phyloP scores from a whole-genome alignment of 2,113 vertebrate genomes.

The Ammodytes marinus region DNA sequence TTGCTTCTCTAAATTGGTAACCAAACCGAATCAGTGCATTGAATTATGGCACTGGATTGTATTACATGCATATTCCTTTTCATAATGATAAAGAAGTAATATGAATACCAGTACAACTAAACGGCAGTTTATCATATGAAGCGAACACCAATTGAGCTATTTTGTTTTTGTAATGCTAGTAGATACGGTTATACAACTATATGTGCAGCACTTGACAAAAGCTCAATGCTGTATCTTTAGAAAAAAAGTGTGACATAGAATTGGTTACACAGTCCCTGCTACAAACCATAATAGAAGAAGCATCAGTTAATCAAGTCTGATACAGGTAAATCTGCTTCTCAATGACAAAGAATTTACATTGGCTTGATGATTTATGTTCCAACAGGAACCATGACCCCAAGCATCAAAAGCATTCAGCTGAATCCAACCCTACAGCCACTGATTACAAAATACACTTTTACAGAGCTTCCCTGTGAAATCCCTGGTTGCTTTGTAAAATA shows the following conservation, averaged over 20 bases:
- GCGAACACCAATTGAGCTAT: slow-evolving; percentile 17
- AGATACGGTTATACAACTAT: slow-evolving; percentile 24
- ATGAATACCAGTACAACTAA: slow-evolving; percentile 18
- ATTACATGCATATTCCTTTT: slow-evolving; percentile 48
- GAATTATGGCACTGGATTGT: slow-evolving; percentile 58
- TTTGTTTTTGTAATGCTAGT: slow-evolving; percentile 8
- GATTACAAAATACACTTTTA: slow-evolving; percentile 30
- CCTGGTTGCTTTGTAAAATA: slow-evolving; percentile 32
- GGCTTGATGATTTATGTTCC: slow-evolving; percentile 44
- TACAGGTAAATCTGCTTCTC: slow-evolving; percentile 21
- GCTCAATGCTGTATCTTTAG: not conserved
- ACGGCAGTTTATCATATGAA: slow-evolving; percentile 33
- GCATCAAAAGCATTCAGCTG: slow-evolving; percentile 16
- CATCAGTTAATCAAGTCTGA: slow-evolving; percentile 2
- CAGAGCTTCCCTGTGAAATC: slow-evolving; percentile 30
- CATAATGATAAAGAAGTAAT: slow-evolving; percentile 55
- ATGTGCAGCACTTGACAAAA: slow-evolving; percentile 16
- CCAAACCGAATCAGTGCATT: slow-evolving; percentile 61
- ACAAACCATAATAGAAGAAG: not conserved
- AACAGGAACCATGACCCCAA: slow-evolving; percentile 18
- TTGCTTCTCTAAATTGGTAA: slow-evolving; percentile 66
- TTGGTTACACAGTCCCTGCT: not conserved
- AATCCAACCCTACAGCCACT: slow-evolving; percentile 11
- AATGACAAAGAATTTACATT: slow-evolving; percentile 38
- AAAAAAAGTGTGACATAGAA: not conserved